Evolutionary conservation across 2,113 vertebrate genomes (phyloP).

Genomic region (Rhineura floridana): DNA sequence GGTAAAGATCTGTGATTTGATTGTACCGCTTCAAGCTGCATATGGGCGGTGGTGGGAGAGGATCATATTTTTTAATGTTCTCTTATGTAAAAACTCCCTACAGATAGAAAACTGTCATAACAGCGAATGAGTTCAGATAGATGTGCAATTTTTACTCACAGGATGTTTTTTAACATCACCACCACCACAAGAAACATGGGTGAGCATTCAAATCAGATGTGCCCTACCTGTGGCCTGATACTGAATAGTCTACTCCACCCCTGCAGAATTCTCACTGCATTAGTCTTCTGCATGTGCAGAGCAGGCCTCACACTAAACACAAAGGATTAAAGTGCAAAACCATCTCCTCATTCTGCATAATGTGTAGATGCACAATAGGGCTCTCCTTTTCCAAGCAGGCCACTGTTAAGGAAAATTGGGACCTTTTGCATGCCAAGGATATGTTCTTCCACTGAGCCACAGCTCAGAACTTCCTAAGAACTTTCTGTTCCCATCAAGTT

Average conservation of each 20-base stretch:
- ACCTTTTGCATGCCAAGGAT: neutral
- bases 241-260: neutral
- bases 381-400: neutral
- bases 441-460: too few species aligned
- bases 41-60: too few species aligned
- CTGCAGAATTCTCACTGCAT: neutral
- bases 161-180: neutral
- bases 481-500: neutral
- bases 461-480: neutral
- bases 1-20: neutral
- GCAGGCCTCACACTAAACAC: neutral
- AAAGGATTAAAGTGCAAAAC: neutral
- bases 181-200: too few species aligned
- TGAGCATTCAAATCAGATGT: neutral
- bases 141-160: neutral
- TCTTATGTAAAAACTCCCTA: neutral
- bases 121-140: neutral
- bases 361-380: neutral
- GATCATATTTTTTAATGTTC: neutral
- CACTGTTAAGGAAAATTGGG: neutral
- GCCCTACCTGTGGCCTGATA: neutral
- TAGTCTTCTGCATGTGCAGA: neutral
- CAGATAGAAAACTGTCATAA: neutral
- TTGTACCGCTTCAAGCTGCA: neutral
- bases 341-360: neutral